A percentile compares a stretch with the other conserved stretches of the same genome.
These are phyloP conservation scores for Epinephelus coioides DNA, from an alignment of 2,797 vertebrate species.

Conservation along the genomic window DNA sequence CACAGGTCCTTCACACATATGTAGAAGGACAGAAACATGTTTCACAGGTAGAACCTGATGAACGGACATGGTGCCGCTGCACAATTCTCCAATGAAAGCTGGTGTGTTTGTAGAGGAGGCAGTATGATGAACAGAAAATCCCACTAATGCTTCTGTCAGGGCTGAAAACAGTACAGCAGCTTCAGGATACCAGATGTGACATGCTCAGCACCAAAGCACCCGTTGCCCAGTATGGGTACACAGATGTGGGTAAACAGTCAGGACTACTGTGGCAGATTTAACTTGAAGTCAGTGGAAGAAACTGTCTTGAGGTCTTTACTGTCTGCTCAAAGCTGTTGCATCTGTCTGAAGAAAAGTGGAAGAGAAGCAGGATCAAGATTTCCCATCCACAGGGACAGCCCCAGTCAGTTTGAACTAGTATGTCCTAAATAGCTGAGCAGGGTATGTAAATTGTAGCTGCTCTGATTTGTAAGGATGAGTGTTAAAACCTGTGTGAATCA, in stretches of 20 bases:
- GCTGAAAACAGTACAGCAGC: background rate
- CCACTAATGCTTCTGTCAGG: background rate
- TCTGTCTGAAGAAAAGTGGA: background rate
- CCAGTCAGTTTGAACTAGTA: background rate
- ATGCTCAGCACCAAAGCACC: background rate
- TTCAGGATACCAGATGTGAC: background rate
- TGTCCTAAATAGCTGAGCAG: conserved; percentile 17
- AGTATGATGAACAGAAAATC: background rate
- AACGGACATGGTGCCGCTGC: conserved; percentile 6
- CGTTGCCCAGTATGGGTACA: background rate
- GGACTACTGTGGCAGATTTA: background rate
- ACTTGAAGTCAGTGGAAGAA: background rate
- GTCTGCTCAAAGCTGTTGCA: background rate
- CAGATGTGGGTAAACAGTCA: background rate
- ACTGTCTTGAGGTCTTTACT: background rate
- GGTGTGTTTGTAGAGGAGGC: background rate
- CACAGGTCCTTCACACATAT: background rate
- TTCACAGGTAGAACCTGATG: conserved; percentile 43
- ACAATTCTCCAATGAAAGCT: background rate
- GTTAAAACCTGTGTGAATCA: conserved; percentile 8
- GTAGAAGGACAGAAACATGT: background rate
- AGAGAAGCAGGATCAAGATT: background rate
- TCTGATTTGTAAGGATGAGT: background rate
- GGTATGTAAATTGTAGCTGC: background rate
- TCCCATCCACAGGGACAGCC: background rate